A percentile compares a stretch with the other conserved stretches of the same genome.
Conservation (phyloP, 2,888 invertebrate species). For the Ryuthela nishihirai region DNA sequence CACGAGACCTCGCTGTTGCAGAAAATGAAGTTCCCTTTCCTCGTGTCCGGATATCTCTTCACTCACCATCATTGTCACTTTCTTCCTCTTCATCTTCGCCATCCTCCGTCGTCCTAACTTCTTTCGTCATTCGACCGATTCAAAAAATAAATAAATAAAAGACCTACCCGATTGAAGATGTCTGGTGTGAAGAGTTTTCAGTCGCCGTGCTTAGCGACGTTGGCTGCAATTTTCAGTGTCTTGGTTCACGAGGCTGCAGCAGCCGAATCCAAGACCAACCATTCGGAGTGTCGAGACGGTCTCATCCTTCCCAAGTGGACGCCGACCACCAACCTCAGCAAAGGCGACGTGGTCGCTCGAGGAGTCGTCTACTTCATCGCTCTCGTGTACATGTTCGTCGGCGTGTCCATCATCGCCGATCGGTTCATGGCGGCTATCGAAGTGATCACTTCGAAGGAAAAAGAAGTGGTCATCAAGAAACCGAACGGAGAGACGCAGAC, state of each 20-base stretch:
- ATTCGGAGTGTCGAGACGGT: conserved; percentile 68
- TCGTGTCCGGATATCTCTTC: no score
- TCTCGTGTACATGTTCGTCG: conserved; percentile 93
- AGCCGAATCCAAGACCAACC: conserved; percentile 50
- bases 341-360: conserved; percentile 73
- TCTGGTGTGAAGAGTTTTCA: no score
- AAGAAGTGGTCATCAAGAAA: conserved; percentile 82
- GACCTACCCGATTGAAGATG: no score
- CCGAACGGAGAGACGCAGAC: conserved; percentile 83
- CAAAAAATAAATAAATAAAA: no score
- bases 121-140: no score
- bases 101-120: no score
- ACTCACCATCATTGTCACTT: no score
- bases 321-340: conserved; percentile 71
- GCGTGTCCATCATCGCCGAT: conserved; percentile 97
- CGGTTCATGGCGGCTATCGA: conserved; percentile 99
- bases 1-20: no score
- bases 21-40: no score
- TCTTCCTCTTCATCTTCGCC: no score
- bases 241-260: neutral
- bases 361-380: conserved; percentile 85
- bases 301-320: conserved; percentile 83
- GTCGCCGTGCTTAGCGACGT: no score
- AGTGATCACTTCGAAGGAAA: conserved; percentile 96
- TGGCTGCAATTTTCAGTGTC: no score